Conservation (phyloP, 2,113 vertebrate species). For the Tetrao urogallus region DNA sequence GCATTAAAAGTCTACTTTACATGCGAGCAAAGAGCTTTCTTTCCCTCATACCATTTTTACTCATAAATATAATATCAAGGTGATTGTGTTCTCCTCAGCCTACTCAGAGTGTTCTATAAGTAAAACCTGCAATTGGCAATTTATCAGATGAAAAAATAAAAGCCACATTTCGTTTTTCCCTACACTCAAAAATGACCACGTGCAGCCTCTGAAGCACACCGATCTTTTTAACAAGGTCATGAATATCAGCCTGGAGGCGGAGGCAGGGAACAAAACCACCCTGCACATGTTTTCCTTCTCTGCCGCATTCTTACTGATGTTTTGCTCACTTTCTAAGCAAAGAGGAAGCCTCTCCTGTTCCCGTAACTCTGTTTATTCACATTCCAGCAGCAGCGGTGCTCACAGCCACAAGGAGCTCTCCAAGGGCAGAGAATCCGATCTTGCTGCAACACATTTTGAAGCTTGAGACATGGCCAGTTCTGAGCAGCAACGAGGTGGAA, state of each 20-base stretch:
- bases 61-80: constrained; percentile 69
- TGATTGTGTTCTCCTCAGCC: constrained; percentile 43
- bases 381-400: constrained; percentile 53
- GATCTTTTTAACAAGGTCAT: constrained; percentile 49
- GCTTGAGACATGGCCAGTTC: background rate
- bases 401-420: constrained; percentile 16
- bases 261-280: background rate
- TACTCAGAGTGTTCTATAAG: constrained; percentile 53
- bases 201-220: constrained; percentile 30
- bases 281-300: constrained; percentile 64
- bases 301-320: constrained; percentile 53
- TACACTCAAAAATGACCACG: constrained; percentile 44
- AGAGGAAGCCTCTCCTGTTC: constrained; percentile 77
- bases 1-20: constrained; percentile 42
- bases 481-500: constrained; percentile 1
- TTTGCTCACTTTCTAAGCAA: constrained; percentile 79
- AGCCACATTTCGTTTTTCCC: constrained; percentile 5
- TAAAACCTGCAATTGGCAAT: constrained; percentile 54
- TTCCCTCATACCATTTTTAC: constrained; percentile 50
- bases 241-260: background rate
- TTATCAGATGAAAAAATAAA: constrained; percentile 62
- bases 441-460: background rate
- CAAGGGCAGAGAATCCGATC: constrained; percentile 61
- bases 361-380: constrained; percentile 64
- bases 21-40: constrained; percentile 35